These are phyloP conservation scores for Illadopsis cleaveri DNA, from an alignment of 2,113 vertebrate genomes.

Conservation along the genomic window DNA sequence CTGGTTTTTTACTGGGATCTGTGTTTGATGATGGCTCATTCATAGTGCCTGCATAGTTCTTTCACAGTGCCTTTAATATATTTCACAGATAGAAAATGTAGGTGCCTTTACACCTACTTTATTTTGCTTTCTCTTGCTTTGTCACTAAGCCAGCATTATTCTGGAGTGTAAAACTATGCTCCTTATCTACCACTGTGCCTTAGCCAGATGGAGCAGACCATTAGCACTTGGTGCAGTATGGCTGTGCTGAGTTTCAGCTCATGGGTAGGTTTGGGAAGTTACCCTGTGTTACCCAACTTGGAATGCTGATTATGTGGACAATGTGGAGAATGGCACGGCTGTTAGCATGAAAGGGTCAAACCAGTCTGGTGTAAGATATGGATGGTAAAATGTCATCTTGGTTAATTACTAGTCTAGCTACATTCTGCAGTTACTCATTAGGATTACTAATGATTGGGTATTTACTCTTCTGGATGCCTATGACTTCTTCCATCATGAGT, in stretches of 20 bases:
- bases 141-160: neutral
- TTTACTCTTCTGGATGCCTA: neutral
- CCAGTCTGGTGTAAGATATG: neutral
- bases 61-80: neutral
- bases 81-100: neutral
- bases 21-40: neutral
- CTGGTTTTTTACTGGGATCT: neutral
- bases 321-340: neutral
- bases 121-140: neutral
- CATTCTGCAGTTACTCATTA: constrained; percentile 17
- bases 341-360: neutral
- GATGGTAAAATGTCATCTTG: neutral
- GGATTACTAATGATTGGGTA: neutral
- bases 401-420: neutral
- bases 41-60: neutral
- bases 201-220: neutral
- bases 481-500: neutral
- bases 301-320: neutral
- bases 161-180: neutral
- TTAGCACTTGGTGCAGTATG: neutral
- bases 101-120: neutral
- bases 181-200: neutral
- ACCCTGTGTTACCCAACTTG: neutral
- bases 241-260: neutral
- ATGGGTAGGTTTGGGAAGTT: neutral